Evolutionary conservation across 2,113 vertebrate genomes (phyloP).

Genomic region (Cyphomyrus plagiostoma): DNA sequence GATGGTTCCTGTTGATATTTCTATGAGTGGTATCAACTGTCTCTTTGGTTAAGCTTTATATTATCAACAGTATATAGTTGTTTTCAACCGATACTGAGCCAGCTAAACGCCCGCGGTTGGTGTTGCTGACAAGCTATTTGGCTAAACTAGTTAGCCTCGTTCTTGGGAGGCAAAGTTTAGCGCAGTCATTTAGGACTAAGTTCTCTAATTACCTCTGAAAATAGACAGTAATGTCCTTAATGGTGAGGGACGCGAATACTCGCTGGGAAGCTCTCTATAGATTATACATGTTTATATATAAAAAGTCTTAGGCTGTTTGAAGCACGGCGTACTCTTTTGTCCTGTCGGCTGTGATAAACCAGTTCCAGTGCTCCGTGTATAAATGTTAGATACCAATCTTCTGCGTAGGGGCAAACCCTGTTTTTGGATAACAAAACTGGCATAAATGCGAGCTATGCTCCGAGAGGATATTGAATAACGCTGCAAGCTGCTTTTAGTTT

Average conservation of each 20-base stretch:
- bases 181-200: not conserved
- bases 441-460: not conserved
- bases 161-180: not conserved
- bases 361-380: not conserved
- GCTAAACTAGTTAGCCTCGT: not conserved
- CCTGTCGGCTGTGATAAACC: not conserved
- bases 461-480: not conserved
- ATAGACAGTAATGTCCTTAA: not conserved
- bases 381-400: not conserved
- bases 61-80: not conserved
- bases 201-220: not conserved
- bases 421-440: not conserved
- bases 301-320: not conserved
- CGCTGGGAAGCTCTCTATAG: not conserved
- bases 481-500: not conserved
- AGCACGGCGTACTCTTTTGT: not conserved
- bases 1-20: not conserved
- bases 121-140: not conserved
- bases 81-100: not conserved
- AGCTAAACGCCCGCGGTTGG: not conserved
- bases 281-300: not conserved
- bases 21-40: not conserved
- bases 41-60: not conserved
- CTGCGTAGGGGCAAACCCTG: not conserved
- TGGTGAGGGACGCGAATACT: not conserved